Percentiles rank a stretch among this genome's conserved stretches.
phyloP scores from a whole-genome alignment of 2,888 invertebrate species.

The Idaea aversata region DNA sequence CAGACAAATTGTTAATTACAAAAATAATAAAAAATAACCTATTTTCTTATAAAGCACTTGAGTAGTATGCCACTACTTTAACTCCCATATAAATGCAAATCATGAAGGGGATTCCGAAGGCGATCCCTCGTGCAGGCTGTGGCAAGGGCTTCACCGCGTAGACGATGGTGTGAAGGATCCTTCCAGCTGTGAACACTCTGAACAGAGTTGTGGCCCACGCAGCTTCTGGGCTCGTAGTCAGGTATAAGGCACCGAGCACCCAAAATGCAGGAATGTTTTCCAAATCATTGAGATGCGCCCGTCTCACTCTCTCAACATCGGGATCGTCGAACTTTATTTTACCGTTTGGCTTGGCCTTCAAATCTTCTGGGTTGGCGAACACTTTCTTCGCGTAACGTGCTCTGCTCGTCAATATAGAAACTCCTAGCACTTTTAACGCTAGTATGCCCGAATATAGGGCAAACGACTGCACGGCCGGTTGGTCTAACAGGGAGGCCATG shows the following conservation, averaged over 20 bases:
- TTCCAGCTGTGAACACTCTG: conserved; percentile 74
- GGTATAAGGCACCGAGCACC: conserved; percentile 80
- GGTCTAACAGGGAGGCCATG: conserved; percentile 14
- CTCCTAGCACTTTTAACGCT: conserved; percentile 50
- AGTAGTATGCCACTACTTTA: conserved; percentile 49
- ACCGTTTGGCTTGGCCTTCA: conserved; percentile 37
- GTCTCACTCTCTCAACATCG: conserved; percentile 55
- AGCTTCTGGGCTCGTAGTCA: conserved; percentile 77
- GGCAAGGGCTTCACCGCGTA: conserved; percentile 82
- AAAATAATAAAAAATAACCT: not conserved
- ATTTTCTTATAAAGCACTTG: conserved; percentile 35
- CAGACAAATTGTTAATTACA: not conserved
- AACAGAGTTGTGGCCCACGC: conserved; percentile 60
- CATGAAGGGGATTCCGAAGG: conserved; percentile 44
- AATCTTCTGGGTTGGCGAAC: conserved; percentile 61
- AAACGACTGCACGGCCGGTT: conserved; percentile 48
- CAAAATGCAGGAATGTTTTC: conserved; percentile 86
- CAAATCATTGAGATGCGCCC: conserved; percentile 85
- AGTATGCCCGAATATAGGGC: conserved; percentile 58
- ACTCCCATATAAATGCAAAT: conserved; percentile 58
- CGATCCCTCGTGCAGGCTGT: conserved; percentile 71
- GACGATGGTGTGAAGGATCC: conserved; percentile 82
- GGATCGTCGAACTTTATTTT: conserved; percentile 60
- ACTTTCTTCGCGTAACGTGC: conserved; percentile 45
- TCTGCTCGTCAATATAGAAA: conserved; percentile 45